Base-by-base conservation (phyloP, 2,797 vertebrate species). In the Ibycter americanus region DNA sequence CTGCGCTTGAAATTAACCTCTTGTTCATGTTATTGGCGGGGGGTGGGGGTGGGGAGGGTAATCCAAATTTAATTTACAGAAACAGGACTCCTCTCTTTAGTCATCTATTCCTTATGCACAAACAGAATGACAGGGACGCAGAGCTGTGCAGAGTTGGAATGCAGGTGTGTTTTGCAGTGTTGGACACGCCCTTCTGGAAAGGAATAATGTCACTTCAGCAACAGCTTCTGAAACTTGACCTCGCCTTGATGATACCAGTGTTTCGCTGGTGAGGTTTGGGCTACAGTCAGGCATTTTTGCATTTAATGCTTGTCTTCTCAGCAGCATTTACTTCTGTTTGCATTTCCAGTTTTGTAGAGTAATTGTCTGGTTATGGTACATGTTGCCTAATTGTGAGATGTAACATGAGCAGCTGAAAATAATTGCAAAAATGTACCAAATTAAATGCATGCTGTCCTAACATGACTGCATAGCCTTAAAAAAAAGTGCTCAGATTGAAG, bases 91-190 rank as follows among this genome's bases (percentile, higher is more conserved):
- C 14, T 44, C 51, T 58, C 16, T 46, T 29, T 6, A 16, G 20
- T 0, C 3, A 12, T 23, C 23, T 17, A 1, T 38, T 12, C 3
- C 38, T 55, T 49, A 14, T 5, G 21, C 20, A 12, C 18, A 3
- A 5, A 20, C 11, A 15, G 67, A 16, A 1, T 0, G 26, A 4
- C 46, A 47, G 70, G 59, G 32, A 4, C 27, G 0, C 0, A 6
- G 29, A 7, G 76, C n/a, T 12, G 16, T 0, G 6, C 20, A 16
- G 71, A 17, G 66, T 5, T 18, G 70, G 61, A 18, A 2, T 1
- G 13, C 6, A 15, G 47, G 19, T 29, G 38, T 22, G 9, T 32
- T 73, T 36, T 59, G 49, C 47, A 36, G n/a, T 2, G 22, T 13
- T 42, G 44, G 31, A 3, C 8, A 3, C 23, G 2, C 3, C 73